Evolutionary conservation across 2,113 vertebrate genomes (phyloP).

Genomic region (Indicator maculatus): DNA sequence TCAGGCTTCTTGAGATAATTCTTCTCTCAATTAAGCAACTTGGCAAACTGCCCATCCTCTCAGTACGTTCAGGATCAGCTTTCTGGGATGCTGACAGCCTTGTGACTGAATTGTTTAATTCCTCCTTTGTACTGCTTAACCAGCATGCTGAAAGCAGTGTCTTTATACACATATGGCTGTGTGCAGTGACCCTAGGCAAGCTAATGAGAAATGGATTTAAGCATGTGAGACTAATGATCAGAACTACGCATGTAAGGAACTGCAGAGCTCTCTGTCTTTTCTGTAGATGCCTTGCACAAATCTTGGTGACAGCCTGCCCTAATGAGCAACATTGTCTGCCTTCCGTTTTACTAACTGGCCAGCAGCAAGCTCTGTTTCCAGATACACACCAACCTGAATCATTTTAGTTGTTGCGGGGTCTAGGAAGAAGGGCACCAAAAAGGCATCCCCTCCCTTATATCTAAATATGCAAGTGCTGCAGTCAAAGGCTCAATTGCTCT

Average conservation of each 20-base stretch:
- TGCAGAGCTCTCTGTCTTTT: background rate
- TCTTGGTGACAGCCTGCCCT: background rate
- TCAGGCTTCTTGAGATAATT: constrained; percentile 57
- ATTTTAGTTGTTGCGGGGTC: background rate
- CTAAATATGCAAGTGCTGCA: background rate
- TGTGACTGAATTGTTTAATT: constrained; percentile 68
- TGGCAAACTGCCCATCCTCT: constrained; percentile 45
- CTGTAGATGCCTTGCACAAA: background rate
- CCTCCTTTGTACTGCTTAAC: constrained; percentile 56
- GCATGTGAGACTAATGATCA: constrained; percentile 17
- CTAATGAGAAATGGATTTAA: constrained; percentile 24
- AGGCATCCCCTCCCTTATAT: background rate
- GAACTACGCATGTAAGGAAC: background rate
- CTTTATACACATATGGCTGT: background rate
- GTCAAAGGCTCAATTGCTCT: background rate
- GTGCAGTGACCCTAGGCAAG: constrained; percentile 48
- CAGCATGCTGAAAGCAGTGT: constrained; percentile 8
- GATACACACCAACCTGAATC: background rate
- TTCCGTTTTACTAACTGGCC: background rate
- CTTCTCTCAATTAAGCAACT: constrained; percentile 62
- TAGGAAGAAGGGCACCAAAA: background rate
- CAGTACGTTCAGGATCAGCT: constrained; percentile 43
- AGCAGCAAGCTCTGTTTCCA: background rate
- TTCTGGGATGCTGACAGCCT: constrained; percentile 61
- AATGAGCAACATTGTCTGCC: background rate